These are phyloP conservation scores for Ectemnius lituratus DNA, from an alignment of 2,888 invertebrate species.

Conservation along the genomic window DNA sequence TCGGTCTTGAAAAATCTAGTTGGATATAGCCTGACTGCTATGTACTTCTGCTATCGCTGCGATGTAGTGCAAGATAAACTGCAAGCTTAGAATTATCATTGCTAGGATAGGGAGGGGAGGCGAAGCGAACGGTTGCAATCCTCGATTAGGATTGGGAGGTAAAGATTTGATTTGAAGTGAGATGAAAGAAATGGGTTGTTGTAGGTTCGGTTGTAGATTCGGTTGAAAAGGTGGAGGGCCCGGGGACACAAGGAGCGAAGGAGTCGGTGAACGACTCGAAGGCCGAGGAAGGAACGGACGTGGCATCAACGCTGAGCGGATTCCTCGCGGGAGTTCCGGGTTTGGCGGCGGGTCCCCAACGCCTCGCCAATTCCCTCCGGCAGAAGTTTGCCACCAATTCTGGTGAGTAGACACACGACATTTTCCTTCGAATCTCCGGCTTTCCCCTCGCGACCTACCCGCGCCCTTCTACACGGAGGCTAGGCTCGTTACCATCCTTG, in stretches of 20 bases:
- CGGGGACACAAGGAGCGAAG: slow-evolving; percentile 72
- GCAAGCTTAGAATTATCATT: slow-evolving; percentile 5
- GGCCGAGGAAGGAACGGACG: slow-evolving; percentile 70
- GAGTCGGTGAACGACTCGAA: slow-evolving; percentile 76
- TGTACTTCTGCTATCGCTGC: not conserved
- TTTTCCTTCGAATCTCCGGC: slow-evolving; percentile 28
- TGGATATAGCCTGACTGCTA: slow-evolving; percentile 8
- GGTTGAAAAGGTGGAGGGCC: slow-evolving; percentile 77
- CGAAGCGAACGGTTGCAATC: not conserved
- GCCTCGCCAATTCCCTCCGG: slow-evolving; percentile 75
- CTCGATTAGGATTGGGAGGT: too few species aligned
- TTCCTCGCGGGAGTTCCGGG: slow-evolving; percentile 75
- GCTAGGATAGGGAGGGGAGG: not conserved
- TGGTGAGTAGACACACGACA: slow-evolving; percentile 67
- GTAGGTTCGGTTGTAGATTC: slow-evolving; percentile 74
- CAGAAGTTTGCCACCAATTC: slow-evolving; percentile 75
- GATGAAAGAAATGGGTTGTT: slow-evolving; percentile 14
- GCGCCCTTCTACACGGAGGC: slow-evolving; percentile 28
- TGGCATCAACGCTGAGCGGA: slow-evolving; percentile 73
- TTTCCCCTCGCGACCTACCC: slow-evolving; percentile 13
- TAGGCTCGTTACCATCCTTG: slow-evolving; percentile 53
- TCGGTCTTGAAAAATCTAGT: slow-evolving; percentile 22
- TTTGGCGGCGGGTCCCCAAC: slow-evolving; percentile 76
- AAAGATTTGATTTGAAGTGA: too few species aligned
- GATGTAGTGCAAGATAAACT: not conserved